A percentile compares a stretch with the other conserved stretches of the same genome.
phyloP scores from a whole-genome alignment of 2,888 invertebrate species.

The Paralinhomoeus sp. region DNA sequence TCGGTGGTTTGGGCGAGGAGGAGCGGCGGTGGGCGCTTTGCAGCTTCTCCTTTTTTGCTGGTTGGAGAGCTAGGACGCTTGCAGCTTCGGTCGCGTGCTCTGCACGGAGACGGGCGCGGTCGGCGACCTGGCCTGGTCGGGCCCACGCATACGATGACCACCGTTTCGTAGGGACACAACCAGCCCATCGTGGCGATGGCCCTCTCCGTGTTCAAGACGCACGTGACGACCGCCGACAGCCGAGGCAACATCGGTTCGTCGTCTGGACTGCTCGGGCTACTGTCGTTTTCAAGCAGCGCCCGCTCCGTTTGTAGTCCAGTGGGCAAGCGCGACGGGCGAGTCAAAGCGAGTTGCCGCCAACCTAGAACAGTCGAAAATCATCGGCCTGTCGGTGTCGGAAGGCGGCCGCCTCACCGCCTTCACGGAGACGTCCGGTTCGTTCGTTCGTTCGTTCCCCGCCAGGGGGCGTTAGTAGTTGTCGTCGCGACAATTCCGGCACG shows the following conservation, averaged over 20 bases:
- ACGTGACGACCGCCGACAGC: conserved; percentile 72
- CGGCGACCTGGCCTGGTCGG: conserved; percentile 23
- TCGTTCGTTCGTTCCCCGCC: conserved; percentile 4
- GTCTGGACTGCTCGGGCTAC: too few relatives aligned
- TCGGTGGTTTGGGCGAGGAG: conserved; percentile 87
- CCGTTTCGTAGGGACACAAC: conserved; percentile 54
- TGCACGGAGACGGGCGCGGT: conserved; percentile 80
- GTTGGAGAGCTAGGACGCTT: neutral
- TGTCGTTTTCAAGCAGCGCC: neutral
- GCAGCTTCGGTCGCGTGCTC: conserved; percentile 77
- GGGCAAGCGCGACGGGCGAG: conserved; percentile 39
- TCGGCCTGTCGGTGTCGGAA: conserved; percentile 49
- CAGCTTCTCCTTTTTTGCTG: conserved; percentile 1
- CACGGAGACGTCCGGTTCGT: conserved; percentile 8
- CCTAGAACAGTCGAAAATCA: conserved; percentile 89
- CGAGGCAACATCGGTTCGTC: conserved; percentile 54
- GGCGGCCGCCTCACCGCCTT: conserved; percentile 35
- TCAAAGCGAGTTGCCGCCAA: conserved; percentile 47
- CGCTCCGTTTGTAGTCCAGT: conserved; percentile 22
- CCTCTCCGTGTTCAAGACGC: conserved; percentile 43
- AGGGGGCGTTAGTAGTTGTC: neutral
- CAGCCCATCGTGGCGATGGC: conserved; percentile 81
- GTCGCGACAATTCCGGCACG: neutral
- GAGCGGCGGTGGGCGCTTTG: conserved; percentile 46
- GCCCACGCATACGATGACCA: conserved; percentile 9